Base-by-base conservation (phyloP, 2,113 vertebrate species). In the Apodemus sylvaticus region DNA sequence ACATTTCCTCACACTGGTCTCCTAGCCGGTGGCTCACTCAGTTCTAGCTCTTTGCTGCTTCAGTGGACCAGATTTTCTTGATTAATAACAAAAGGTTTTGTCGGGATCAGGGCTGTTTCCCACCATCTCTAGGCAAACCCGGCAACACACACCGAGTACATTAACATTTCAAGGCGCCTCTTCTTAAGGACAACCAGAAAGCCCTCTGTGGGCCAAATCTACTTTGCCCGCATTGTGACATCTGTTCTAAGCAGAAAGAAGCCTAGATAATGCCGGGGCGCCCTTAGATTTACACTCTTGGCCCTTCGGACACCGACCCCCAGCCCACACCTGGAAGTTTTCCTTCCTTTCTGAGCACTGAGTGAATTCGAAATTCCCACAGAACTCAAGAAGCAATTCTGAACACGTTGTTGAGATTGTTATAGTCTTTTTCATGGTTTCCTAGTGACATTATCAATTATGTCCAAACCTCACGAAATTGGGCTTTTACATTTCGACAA, bases 131-230 rank as follows among this genome's bases (percentile, higher is more conserved):
- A 98, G 99, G 99, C 99, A 98, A 98, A 98, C 99, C 98, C 94
- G 98, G 98, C 99, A 99, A 99, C 98, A 98, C 98, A 99, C 99
- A 99, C 99, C 98, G 98, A 92, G 98, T 98, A 98, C 98, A 99
- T 99, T 99, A 99, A 99, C 99, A 99, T 99, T 99, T 99, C 99
- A 99, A 99, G 99, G 99, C 98, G 98, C 98, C 98, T 98, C 99
- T 99, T 98, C 98, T 99, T 99, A 99, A 99, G 95, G 97, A 98
- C 97, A 98, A 99, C 98, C 99, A 99, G 99, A 99, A 99, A 99
- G 99, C 99, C 98, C 98, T 99, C 99, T 99, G 98, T 98, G 98
- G 99, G 98, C 99, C 98, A 99, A 98, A 99, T 99, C 99, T 99
- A 99, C 99, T 99, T 99, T 99, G 99, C 99, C 99, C 98, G 98